Evolutionary conservation across 2,888 invertebrate species (phyloP).

Genomic region (Polymixis lichenea): DNA sequence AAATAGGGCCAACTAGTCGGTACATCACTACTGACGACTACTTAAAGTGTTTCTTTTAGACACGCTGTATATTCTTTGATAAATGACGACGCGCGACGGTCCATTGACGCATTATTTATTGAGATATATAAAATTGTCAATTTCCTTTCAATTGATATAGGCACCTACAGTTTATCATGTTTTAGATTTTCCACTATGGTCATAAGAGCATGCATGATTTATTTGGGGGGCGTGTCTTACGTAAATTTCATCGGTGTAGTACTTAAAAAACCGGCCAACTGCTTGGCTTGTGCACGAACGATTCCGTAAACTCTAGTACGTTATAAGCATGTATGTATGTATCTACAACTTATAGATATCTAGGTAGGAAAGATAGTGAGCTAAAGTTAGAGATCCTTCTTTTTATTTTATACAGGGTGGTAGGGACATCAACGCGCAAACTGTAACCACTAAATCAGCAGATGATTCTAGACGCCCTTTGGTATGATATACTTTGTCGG

Average conservation of each 20-base stretch:
- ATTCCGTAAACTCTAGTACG: neutral
- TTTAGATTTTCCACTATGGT: conserved; percentile 12
- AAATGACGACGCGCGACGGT: conserved; percentile 14
- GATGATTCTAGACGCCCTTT: too few species aligned
- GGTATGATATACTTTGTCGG: too few species aligned
- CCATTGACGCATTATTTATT: conserved; percentile 13
- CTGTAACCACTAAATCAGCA: too few species aligned
- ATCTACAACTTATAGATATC: neutral
- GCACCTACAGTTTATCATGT: conserved; percentile 20
- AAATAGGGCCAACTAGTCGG: too few species aligned
- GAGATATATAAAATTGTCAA: conserved; percentile 3
- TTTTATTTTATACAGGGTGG: neutral
- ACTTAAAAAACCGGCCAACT: neutral
- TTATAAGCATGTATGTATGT: neutral
- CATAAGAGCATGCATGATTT: neutral
- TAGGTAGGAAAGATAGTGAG: conserved; percentile 68
- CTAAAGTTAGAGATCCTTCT: neutral
- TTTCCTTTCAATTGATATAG: conserved; percentile 29
- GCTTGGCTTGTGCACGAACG: neutral
- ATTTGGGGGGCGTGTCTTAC: neutral
- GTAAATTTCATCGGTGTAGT: neutral
- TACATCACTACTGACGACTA: too few species aligned
- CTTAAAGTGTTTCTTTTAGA: neutral
- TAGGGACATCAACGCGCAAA: too few species aligned
- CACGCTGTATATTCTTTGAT: conserved; percentile 27